phyloP scores from a whole-genome alignment of 2,888 invertebrate species.

The Xanthorhoe spadicearia region DNA sequence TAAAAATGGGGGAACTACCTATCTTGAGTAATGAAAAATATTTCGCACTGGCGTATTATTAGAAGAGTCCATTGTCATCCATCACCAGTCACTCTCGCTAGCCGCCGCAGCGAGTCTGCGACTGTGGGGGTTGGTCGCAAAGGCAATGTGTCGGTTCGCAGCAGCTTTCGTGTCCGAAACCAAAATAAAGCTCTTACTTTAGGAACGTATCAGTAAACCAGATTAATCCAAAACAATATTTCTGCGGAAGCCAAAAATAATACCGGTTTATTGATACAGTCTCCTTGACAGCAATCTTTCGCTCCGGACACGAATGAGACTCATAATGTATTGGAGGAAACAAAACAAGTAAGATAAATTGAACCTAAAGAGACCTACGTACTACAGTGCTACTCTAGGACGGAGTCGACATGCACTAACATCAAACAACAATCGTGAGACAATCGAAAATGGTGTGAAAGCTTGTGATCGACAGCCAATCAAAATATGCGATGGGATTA shows the following conservation, averaged over 20 bases:
- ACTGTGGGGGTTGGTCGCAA: slow-evolving; percentile 46
- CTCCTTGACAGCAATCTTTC: slow-evolving; percentile 31
- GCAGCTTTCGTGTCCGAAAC: slow-evolving; percentile 54
- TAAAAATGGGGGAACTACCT: slow-evolving; percentile 13
- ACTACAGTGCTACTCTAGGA: slow-evolving; percentile 39
- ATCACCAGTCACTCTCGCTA: slow-evolving; percentile 74
- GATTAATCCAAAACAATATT: slow-evolving; percentile 13
- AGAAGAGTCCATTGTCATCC: slow-evolving; percentile 70
- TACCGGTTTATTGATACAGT: slow-evolving; percentile 27
- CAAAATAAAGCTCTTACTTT: slow-evolving; percentile 22
- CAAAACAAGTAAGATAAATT: slow-evolving; percentile 9
- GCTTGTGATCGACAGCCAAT: slow-evolving; percentile 65
- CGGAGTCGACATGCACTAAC: slow-evolving; percentile 56
- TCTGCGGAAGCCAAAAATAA: slow-evolving; percentile 14
- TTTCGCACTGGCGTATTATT: slow-evolving; percentile 50
- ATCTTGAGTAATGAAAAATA: background rate
- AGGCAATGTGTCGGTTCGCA: slow-evolving; percentile 49
- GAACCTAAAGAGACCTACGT: slow-evolving; percentile 16
- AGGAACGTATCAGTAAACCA: slow-evolving; percentile 21
- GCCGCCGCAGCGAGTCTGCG: slow-evolving; percentile 58
- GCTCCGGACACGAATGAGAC: slow-evolving; percentile 15
- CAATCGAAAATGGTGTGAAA: slow-evolving; percentile 77
- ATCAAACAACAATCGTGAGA: slow-evolving; percentile 50
- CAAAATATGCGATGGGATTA: slow-evolving; percentile 65
- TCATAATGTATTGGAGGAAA: background rate